A percentile compares a stretch with the other conserved stretches of the same genome.
phyloP scores from a whole-genome alignment of 2,113 vertebrate genomes.

The Paraplagusia blochii region DNA sequence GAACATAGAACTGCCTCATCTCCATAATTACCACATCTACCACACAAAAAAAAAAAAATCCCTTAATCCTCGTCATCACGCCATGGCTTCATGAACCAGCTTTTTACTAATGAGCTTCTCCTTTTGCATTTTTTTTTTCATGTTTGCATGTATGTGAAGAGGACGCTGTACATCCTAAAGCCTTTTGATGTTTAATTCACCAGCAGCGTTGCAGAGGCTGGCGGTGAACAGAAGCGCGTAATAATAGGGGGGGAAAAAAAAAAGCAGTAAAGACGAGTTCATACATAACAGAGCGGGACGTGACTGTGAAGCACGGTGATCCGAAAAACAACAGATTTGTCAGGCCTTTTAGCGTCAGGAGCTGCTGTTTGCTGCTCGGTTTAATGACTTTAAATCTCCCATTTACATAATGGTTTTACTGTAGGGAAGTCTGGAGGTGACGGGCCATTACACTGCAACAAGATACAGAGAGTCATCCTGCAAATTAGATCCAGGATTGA shows the following conservation, averaged over 20 bases:
- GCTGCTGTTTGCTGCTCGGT: slow-evolving; percentile 4
- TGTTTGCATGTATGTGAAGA: slow-evolving; percentile 22
- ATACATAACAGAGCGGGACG: too few relatives aligned
- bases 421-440: slow-evolving; percentile 2
- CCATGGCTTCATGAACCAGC: slow-evolving; percentile 12
- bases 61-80: slow-evolving; percentile 18
- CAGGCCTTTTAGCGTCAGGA: background rate
- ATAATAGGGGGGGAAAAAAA: background rate
- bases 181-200: slow-evolving; percentile 54
- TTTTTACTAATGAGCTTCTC: slow-evolving; percentile 47
- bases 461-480: slow-evolving; percentile 12
- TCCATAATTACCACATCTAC: slow-evolving; percentile 22
- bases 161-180: slow-evolving; percentile 42
- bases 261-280: too few relatives aligned
- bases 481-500: slow-evolving; percentile 48
- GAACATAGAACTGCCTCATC: slow-evolving; percentile 7
- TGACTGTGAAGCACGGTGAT: slow-evolving; percentile 9
- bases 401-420: slow-evolving; percentile 22
- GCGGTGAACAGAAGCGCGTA: slow-evolving; percentile 23
- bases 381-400: slow-evolving; percentile 12
- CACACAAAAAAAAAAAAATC: slow-evolving; percentile 29
- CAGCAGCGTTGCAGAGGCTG: slow-evolving; percentile 16
- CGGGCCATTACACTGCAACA: slow-evolving; percentile 20
- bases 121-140: background rate
- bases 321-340: background rate